phyloP scores from a whole-genome alignment of 2,888 invertebrate genomes.

The Pristionchus exspectatus region DNA sequence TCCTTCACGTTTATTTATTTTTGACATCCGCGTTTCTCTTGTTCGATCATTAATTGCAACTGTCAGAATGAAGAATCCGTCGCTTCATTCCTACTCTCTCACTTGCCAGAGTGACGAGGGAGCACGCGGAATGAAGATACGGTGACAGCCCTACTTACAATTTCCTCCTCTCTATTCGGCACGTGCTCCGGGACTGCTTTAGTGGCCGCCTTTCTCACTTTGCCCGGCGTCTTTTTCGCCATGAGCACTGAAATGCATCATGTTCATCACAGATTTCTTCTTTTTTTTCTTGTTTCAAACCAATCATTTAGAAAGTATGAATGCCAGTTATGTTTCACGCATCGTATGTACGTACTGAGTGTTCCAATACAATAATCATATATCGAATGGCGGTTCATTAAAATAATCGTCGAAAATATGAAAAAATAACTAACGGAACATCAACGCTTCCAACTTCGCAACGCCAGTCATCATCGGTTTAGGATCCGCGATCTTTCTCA shows the following conservation, averaged over 20 bases:
- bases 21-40: neutral
- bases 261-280: no score
- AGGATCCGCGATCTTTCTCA: conserved; percentile 37
- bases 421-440: neutral
- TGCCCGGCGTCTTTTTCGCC: conserved; percentile 62
- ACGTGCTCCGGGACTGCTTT: conserved; percentile 63
- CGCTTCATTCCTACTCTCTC: no score
- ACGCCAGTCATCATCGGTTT: conserved; percentile 54
- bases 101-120: no score
- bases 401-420: neutral
- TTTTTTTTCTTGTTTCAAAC: no score
- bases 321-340: no score
- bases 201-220: conserved; percentile 61
- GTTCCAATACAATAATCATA: no score
- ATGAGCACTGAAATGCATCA: conserved; percentile 11
- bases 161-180: conserved; percentile 19
- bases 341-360: no score
- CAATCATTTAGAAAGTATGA: no score
- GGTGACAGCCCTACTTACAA: neutral
- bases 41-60: no score
- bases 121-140: neutral
- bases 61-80: no score
- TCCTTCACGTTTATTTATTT: neutral
- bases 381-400: neutral
- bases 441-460: conserved; percentile 54